Percentiles rank a stretch among this genome's conserved stretches.
These are phyloP conservation scores for Chloroceryle inda DNA, from an alignment of 2,797 vertebrate species.

Conservation along the genomic window DNA sequence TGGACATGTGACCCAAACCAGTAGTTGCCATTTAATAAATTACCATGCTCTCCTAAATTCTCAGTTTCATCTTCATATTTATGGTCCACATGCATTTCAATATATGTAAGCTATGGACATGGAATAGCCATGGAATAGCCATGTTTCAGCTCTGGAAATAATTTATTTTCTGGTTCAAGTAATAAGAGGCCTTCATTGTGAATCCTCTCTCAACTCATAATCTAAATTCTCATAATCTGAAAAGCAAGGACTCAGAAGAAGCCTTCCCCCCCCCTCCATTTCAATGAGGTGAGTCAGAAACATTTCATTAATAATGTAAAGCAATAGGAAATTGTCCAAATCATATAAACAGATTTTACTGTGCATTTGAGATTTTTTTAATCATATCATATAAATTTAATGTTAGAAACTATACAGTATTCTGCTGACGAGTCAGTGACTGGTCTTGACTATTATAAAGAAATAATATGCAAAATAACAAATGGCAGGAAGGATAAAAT, in stretches of 20 bases:
- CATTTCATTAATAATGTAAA: background rate
- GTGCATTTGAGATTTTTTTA: background rate
- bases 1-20: background rate
- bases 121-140: background rate
- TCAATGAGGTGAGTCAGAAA: background rate
- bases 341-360: background rate
- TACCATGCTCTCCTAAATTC: background rate
- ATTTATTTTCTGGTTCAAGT: background rate
- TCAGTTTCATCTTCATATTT: background rate
- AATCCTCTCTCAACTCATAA: background rate
- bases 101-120: background rate
- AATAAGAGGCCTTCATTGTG: background rate
- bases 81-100: background rate
- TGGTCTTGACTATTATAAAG: background rate
- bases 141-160: background rate
- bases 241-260: background rate
- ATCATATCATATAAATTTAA: background rate
- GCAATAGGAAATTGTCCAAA: background rate
- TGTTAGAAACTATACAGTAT: background rate
- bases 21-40: background rate
- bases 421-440: background rate
- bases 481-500: slow-evolving; percentile 6
- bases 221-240: background rate
- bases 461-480: background rate
- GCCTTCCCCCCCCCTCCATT: background rate